Evolutionary conservation across 2,113 vertebrate species (phyloP).

Genomic region (Vicugna pacos): DNA sequence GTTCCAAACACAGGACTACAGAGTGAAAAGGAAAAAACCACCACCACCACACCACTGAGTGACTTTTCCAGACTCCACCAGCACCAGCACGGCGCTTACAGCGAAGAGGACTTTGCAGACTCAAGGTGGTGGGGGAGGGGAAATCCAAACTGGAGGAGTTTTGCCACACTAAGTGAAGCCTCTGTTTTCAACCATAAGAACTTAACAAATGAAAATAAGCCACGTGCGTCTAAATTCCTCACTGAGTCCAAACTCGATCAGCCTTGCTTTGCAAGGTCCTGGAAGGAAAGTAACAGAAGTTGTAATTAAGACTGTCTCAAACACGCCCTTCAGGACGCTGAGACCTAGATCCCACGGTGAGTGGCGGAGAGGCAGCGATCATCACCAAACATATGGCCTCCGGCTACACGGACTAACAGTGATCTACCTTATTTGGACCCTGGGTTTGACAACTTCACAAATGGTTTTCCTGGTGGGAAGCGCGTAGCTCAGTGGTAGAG

Average conservation of each 20-base stretch:
- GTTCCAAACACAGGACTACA: not conserved
- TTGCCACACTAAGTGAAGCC: not conserved
- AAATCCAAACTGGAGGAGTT: not conserved
- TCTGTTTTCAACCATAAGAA: not conserved
- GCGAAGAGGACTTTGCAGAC: not conserved
- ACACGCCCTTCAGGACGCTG: not conserved
- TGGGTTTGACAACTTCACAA: not conserved
- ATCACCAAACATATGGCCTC: not conserved
- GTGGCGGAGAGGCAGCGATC: not conserved
- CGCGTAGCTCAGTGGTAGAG: no score
- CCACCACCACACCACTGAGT: not conserved
- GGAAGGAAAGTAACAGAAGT: not conserved
- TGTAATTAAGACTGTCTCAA: not conserved
- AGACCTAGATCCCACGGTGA: not conserved
- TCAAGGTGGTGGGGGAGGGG: not conserved
- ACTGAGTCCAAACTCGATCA: not conserved
- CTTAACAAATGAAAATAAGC: not conserved
- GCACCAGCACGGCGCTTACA: fast-evolving
- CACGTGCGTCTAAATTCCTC: not conserved
- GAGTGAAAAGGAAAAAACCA: not conserved
- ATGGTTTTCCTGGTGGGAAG: not conserved
- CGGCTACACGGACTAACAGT: not conserved
- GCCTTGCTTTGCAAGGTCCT: not conserved
- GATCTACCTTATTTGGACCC: not conserved
- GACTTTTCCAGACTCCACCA: not conserved